Evolutionary conservation across 2,888 invertebrate genomes (phyloP).

Genomic region (Junonia oenone): DNA sequence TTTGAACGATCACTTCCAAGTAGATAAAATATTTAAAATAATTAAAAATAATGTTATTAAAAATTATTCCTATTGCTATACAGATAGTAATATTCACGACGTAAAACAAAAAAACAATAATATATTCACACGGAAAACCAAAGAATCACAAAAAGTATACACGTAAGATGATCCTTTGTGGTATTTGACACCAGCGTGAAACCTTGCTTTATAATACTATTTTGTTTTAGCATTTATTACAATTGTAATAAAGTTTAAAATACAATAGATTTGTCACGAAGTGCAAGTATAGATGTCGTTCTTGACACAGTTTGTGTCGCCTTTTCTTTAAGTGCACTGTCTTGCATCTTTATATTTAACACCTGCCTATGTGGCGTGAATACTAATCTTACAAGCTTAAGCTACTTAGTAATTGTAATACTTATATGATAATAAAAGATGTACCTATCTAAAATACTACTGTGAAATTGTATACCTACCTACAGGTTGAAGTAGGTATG

Average conservation of each 20-base stretch:
- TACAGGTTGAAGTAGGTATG: too few relatives aligned
- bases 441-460: too few relatives aligned
- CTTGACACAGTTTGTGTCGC: constrained; percentile 19
- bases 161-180: constrained; percentile 23
- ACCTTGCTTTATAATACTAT: not conserved
- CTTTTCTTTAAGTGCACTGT: not conserved
- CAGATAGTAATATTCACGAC: not conserved
- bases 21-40: not conserved
- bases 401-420: too few relatives aligned
- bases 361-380: not conserved
- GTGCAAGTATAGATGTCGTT: constrained; percentile 12
- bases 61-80: not conserved
- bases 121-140: not conserved
- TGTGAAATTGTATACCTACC: too few relatives aligned
- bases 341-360: constrained; percentile 4
- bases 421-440: too few relatives aligned
- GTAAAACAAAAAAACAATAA: not conserved
- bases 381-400: not conserved
- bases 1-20: too few relatives aligned
- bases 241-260: not conserved
- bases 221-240: not conserved
- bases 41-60: not conserved
- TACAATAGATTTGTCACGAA: not conserved
- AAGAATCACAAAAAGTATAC: constrained; percentile 17
- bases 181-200: constrained; percentile 17